Base-by-base conservation (phyloP, 2,113 vertebrate genomes). In the Lophura nycthemera region DNA sequence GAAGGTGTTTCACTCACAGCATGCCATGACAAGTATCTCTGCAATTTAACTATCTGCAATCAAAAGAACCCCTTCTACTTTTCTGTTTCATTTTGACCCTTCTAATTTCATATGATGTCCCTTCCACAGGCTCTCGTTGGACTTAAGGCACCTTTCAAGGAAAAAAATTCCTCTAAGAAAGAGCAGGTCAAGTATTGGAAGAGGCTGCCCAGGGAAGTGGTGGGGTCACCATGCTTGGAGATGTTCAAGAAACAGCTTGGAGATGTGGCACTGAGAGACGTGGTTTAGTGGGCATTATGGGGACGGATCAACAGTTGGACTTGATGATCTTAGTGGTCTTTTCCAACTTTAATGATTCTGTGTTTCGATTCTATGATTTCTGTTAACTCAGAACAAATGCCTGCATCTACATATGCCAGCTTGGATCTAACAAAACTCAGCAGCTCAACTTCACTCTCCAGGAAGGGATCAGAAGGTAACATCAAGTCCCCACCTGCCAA, bases 41-140 rank as follows among this genome's bases (percentile, higher is more conserved):
- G 34, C 24, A 4, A 10, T 6, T 38, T 24, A 38, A 52, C 60
- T 0, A 0, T 19, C 8, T 36, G 7, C 24, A 63, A 9, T 17
- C 43, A 34, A 32, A 42, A 78, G 42, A 12, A 45, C 3, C 2
- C 32, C 24, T 8, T 43, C 14, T 3, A 1, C 10, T 64, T 48
- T 34, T 29, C 34, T 65, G 3, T 13, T 77, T 4, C 17, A 4
- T 81, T 74, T 38, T 5, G 11, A 30, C 17, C 11, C 38, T 74
- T 40, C 29, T 42, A 4, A 0, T 47, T 90, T 67, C 22, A 69
- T 32, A 32, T 0, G 0, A 19, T 29, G 25, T 56, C 24, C 24
- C 21, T 63, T 21, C 25, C 32, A 12, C 10, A 3, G 21, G 20
- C 15, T 11, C 13, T 73, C 38, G 3, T 3, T 20, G 32, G 32